Percentiles rank a stretch among this genome's conserved stretches.
Evolutionary conservation across 2,888 invertebrate species (phyloP).

Genomic region (Pseudococcus longispinus): DNA sequence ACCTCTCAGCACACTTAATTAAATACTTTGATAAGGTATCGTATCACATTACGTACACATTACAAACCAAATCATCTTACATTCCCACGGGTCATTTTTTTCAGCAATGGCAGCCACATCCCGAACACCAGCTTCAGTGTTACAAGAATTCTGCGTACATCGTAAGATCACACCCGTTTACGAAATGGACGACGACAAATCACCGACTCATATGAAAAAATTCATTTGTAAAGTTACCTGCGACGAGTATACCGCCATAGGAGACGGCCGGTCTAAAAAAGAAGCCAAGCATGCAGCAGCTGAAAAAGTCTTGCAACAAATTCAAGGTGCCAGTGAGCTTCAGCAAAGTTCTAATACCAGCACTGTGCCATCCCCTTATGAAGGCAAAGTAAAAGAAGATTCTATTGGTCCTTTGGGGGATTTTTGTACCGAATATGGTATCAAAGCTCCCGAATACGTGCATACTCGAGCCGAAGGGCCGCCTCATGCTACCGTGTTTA

Average conservation of each 20-base stretch:
- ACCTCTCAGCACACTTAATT: no score
- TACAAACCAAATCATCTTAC: background rate
- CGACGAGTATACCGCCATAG: conserved; percentile 60
- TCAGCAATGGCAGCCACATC: background rate
- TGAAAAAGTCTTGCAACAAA: conserved; percentile 64
- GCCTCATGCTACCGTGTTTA: conserved; percentile 72
- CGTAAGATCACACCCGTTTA: conserved; percentile 67
- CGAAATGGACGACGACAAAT: conserved; percentile 66
- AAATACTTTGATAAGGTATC: no score
- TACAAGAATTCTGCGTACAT: conserved; percentile 73
- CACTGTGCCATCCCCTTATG: conserved; percentile 60
- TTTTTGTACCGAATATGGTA: conserved; percentile 63
- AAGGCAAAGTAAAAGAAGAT: conserved; percentile 60
- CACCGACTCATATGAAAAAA: conserved; percentile 61
- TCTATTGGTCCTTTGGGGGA: conserved; percentile 61
- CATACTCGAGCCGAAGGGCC: conserved; percentile 72
- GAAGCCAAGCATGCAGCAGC: conserved; percentile 71
- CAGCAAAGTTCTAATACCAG: background rate
- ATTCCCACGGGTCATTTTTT: background rate
- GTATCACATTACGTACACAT: background rate
- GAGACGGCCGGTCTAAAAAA: conserved; percentile 67
- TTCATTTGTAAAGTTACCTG: conserved; percentile 60
- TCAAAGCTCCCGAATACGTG: conserved; percentile 66
- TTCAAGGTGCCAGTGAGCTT: conserved; percentile 62
- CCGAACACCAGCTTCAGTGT: conserved; percentile 72